A percentile compares a stretch with the other conserved stretches of the same genome.
Evolutionary conservation across 2,113 vertebrate species (phyloP).

Genomic region (Lagopus leucura): DNA sequence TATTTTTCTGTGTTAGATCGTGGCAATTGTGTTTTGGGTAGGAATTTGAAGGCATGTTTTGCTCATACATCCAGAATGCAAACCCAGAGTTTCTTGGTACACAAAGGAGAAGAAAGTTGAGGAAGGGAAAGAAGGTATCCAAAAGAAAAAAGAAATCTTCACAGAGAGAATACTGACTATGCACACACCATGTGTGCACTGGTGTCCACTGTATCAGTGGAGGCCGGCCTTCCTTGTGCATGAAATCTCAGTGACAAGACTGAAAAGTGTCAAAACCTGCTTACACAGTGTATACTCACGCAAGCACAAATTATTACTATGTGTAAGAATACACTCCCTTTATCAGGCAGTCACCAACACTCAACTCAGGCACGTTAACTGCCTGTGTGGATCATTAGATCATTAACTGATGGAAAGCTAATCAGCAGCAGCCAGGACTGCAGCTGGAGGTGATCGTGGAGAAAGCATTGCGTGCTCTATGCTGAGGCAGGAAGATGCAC

Average conservation of each 20-base stretch:
- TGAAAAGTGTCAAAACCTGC: not conserved
- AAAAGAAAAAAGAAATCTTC: not conserved
- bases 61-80: not conserved
- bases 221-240: not conserved
- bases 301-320: not conserved
- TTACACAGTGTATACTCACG: not conserved
- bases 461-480: not conserved
- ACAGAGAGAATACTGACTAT: not conserved
- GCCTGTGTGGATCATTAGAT: not conserved
- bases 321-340: not conserved
- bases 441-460: not conserved
- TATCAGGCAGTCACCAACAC: not conserved
- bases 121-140: not conserved
- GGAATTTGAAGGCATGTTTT: not conserved
- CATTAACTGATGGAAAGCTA: not conserved
- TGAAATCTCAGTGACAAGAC: not conserved
- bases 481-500: not conserved
- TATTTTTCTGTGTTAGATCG: not conserved
- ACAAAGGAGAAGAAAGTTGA: not conserved
- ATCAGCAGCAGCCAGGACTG: not conserved
- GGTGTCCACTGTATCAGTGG: not conserved
- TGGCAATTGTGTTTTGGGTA: not conserved
- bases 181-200: rapidly evolving
- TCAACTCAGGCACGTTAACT: not conserved
- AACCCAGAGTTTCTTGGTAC: not conserved